Evolutionary conservation across 2,888 invertebrate genomes (phyloP).

Genomic region (Meghimatium bilineatum): DNA sequence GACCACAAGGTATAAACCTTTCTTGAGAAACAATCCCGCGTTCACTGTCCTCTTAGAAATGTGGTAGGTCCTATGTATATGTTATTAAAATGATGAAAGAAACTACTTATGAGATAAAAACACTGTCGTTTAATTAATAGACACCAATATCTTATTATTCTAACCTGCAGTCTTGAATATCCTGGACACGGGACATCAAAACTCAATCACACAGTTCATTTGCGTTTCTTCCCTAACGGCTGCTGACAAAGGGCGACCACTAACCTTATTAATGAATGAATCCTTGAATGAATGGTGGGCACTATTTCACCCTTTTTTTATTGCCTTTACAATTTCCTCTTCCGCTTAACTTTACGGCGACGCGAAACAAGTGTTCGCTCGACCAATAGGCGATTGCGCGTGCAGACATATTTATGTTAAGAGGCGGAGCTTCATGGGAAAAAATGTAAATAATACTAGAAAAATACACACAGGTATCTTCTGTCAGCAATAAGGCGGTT

Average conservation of each 20-base stretch:
- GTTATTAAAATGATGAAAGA: too few species aligned
- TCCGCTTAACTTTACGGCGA: constrained; percentile 26
- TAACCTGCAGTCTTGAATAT: background rate
- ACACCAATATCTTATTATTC: background rate
- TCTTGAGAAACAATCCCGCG: too few species aligned
- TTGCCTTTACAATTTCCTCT: constrained; percentile 17
- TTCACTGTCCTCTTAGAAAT: too few species aligned
- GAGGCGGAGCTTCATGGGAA: constrained; percentile 14
- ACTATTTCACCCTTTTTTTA: background rate
- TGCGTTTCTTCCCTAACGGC: background rate
- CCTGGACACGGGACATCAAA: background rate
- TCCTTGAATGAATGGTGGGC: background rate
- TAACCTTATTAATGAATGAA: constrained; percentile 8
- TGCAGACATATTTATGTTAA: constrained; percentile 15
- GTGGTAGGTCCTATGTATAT: too few species aligned
- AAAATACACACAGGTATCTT: background rate
- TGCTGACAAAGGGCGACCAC: background rate
- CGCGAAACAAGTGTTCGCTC: constrained; percentile 17
- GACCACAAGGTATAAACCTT: too few species aligned
- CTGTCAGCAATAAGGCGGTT: background rate
- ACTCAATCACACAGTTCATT: background rate
- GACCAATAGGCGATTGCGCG: constrained; percentile 34
- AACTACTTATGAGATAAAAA: too few species aligned
- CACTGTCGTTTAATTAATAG: too few species aligned
- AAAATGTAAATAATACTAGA: background rate